Evolutionary conservation across 2,797 vertebrate species (phyloP).

Genomic region (Myotis planiceps): DNA sequence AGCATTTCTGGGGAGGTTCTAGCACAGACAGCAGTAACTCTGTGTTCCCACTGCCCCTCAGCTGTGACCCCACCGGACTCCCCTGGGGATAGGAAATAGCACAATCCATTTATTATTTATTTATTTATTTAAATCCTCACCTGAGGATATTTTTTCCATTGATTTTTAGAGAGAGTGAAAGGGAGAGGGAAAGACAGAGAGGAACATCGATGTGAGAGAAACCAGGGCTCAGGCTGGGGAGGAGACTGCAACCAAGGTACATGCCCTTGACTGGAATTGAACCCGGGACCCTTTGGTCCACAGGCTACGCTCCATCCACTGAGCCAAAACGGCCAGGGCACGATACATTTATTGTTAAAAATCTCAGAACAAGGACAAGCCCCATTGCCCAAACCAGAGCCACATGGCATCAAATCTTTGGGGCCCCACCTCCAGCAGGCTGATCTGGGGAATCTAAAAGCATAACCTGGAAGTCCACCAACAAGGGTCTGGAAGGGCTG

Average conservation of each 20-base stretch:
- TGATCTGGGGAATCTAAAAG: not conserved
- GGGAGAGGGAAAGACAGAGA: too few relatives aligned
- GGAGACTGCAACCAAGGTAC: too few relatives aligned
- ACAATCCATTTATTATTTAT: not conserved
- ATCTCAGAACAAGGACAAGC: constrained; percentile 37
- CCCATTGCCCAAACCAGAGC: constrained; percentile 33
- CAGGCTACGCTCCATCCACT: too few relatives aligned
- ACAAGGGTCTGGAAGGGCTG: not conserved
- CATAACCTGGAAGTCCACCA: not conserved
- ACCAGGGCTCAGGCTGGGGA: too few relatives aligned
- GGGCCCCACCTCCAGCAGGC: not conserved
- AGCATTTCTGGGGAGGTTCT: constrained; percentile 1
- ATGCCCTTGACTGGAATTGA: too few relatives aligned
- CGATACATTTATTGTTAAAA: not conserved
- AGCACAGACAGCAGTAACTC: not conserved
- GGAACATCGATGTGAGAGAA: too few relatives aligned
- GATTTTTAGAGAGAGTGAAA: too few relatives aligned
- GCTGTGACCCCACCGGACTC: not conserved
- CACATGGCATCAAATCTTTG: not conserved
- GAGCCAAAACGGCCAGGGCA: too few relatives aligned
- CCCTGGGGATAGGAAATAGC: constrained; percentile 37
- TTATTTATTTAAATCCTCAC: too few relatives aligned
- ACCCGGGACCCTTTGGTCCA: too few relatives aligned
- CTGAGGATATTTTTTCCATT: too few relatives aligned
- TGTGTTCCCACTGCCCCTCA: not conserved